A percentile compares a stretch with the other conserved stretches of the same genome.
phyloP scores from a whole-genome alignment of 1,140 invertebrate genomes.

The Neuroterus valhalla region DNA sequence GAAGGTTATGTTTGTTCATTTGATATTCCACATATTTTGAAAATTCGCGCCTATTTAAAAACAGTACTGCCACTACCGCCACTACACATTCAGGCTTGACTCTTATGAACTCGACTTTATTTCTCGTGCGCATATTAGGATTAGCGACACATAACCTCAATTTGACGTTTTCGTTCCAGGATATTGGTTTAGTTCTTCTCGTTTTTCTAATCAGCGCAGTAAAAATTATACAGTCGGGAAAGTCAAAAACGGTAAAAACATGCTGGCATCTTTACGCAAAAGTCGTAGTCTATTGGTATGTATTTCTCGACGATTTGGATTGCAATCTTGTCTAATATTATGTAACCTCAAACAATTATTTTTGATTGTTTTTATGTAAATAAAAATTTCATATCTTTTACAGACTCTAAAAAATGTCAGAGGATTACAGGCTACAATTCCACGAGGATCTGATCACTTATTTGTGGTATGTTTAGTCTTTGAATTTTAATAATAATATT shows the following conservation, averaged over 20 bases:
- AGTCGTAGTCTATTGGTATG: conserved; percentile 53
- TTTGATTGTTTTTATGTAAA: conserved; percentile 26
- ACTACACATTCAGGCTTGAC: too few relatives aligned
- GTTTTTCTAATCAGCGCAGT: neutral
- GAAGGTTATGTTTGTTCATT: too few relatives aligned
- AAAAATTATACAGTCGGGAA: neutral
- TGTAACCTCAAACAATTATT: conserved; percentile 19
- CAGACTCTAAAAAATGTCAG: conserved; percentile 43
- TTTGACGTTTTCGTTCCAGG: neutral
- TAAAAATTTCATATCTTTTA: conserved; percentile 38
- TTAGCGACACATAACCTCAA: neutral
- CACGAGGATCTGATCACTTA: conserved; percentile 30
- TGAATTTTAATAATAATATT: conserved; percentile 1
- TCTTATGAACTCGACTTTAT: too few relatives aligned
- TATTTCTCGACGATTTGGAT: conserved; percentile 9
- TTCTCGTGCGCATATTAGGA: too few relatives aligned
- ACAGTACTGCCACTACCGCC: too few relatives aligned
- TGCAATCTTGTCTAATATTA: conserved; percentile 3
- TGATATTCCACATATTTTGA: too few relatives aligned
- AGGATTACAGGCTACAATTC: conserved; percentile 34
- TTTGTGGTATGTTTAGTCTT: conserved; percentile 39
- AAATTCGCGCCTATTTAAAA: too few relatives aligned
- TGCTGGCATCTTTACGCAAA: conserved; percentile 54
- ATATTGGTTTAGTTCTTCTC: conserved; percentile 17
- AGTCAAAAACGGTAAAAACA: conserved; percentile 35